Evolutionary conservation across 2,888 invertebrate genomes (phyloP).

Genomic region (Xanthorhoe spadicearia): DNA sequence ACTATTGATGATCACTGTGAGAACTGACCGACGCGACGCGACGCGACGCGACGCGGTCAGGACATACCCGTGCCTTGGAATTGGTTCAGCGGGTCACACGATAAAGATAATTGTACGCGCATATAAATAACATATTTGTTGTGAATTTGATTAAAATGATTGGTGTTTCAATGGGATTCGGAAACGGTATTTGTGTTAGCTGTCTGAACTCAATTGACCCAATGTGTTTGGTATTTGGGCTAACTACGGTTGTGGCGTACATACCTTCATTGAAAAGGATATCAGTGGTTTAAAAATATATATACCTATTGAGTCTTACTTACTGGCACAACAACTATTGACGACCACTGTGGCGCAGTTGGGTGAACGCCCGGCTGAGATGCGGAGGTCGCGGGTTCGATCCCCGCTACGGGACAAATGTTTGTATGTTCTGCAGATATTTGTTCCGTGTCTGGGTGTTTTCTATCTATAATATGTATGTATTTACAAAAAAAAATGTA

Average conservation of each 20-base stretch:
- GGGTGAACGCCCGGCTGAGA: no score
- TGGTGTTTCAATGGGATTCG: background rate
- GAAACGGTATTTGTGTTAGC: background rate
- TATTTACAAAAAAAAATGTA: no score
- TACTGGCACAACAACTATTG: background rate
- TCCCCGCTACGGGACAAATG: no score
- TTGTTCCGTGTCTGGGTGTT: no score
- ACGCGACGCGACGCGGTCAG: background rate
- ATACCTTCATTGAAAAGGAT: background rate
- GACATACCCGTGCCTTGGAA: conserved; percentile 6
- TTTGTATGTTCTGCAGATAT: no score
- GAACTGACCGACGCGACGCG: no score
- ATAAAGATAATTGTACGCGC: background rate
- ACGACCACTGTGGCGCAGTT: no score
- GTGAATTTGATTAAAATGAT: background rate
- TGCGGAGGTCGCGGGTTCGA: no score
- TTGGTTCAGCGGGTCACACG: conserved; percentile 24
- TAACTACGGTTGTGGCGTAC: background rate
- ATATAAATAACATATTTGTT: conserved; percentile 2
- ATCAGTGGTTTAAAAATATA: background rate
- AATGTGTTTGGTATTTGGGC: background rate
- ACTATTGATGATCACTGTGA: background rate
- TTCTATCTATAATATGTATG: no score
- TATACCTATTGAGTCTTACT: background rate
- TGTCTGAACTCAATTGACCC: background rate